Evolutionary conservation across 2,888 invertebrate species (phyloP), one percentile per base, ranked within the genome.

Genomic region (Oxyscelio sp.): DNA sequence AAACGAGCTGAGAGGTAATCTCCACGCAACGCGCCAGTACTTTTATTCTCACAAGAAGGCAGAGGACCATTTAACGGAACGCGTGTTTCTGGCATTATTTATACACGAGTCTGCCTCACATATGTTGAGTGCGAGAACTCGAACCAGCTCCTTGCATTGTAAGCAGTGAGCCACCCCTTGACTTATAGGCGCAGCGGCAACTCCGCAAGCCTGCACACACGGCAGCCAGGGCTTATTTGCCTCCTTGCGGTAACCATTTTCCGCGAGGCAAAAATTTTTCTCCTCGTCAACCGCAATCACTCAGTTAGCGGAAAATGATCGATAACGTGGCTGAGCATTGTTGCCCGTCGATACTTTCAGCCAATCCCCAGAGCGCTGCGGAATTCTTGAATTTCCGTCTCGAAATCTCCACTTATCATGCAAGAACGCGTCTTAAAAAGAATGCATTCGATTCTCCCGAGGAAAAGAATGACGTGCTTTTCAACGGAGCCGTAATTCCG

Each of bases 81-180:
- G n/a, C 88, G 87, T 88, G 82, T 80, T 80, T 75, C 70, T 68
- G 73, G 43, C 83, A 54, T 85, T 80, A 85, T 83, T 83, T 61
- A 34, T 59, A 65, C 75, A 58, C 58, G 43, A 50, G 43, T 77
- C 68, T 50, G 15, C 61, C 61, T 71, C 83, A 78, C 87, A 83
- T 82, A 71, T 86, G 71, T 85, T 85, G 79, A 81, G 84, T 78
- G 79, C 84, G 85, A 27, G 4, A n/a, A n/a, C 27, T 27, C 83
- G 85, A 87, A 87, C 58, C 54, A 81, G 86, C 87, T 90, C 89
- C 90, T 90, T 90, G 91, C 89, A 91, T 91, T 91, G 90, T 88
- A 89, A 90, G 89, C 86, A 90, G 90, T 88, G 90, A 92, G 90
- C 91, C 87, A 85, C 74, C 89, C 82, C 86, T 83, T 71, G 85